phyloP scores from a whole-genome alignment of 2,797 vertebrate species.

The Enteromius mattozi region DNA sequence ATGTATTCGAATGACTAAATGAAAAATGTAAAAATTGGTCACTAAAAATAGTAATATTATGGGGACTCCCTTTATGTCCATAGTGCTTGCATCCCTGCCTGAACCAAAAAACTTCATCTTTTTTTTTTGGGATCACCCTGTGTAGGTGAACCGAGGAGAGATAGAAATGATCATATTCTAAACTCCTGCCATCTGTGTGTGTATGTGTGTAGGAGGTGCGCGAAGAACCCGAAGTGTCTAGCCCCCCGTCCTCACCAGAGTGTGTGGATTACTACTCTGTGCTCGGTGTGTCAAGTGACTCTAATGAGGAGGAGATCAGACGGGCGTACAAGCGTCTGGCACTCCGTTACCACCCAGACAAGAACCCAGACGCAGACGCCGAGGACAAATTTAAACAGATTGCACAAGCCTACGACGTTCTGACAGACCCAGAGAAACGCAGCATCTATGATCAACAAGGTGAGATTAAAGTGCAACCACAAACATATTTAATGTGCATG shows the following conservation, averaged over 20 bases:
- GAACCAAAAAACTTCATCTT: not conserved
- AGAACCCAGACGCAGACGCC: constrained; percentile 79
- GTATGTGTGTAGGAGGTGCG: constrained; percentile 72
- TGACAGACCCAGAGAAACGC: constrained; percentile 91
- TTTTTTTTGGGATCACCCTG: not conserved
- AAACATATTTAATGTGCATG: not conserved
- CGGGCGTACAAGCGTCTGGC: constrained; percentile 96
- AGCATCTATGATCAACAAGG: constrained; percentile 92
- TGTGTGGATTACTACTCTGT: constrained; percentile 96
- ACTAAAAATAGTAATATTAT: not conserved
- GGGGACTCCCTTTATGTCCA: not conserved
- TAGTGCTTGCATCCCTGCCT: not conserved
- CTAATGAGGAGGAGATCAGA: constrained; percentile 96
- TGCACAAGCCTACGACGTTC: constrained; percentile 91
- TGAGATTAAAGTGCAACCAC: constrained; percentile 69
- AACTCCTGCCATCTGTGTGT: constrained; percentile 31
- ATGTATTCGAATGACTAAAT: too few species aligned
- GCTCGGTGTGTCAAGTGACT: constrained; percentile 86
- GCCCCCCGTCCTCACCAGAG: constrained; percentile 78
- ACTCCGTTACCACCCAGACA: constrained; percentile 90
- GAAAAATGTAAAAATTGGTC: not conserved
- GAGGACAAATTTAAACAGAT: constrained; percentile 83
- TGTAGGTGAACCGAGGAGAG: not conserved
- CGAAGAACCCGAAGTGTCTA: constrained; percentile 75
- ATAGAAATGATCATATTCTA: constrained; percentile 3